Conservation (phyloP, 2,888 invertebrate species). For the Temnothorax unifasciatus region DNA sequence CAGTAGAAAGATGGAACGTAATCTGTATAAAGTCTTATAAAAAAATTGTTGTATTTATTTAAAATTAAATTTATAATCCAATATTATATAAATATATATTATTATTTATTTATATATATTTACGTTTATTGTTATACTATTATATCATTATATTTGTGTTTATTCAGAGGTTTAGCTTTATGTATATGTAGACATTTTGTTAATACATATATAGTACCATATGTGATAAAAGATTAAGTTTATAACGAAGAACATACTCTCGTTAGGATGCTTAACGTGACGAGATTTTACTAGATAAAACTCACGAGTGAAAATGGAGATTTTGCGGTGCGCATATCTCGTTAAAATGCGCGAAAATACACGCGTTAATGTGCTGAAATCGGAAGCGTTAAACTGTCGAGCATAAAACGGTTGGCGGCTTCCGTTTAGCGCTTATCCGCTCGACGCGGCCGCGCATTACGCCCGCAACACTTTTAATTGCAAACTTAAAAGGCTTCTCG, state of each 20-base stretch:
- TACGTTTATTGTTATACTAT: not conserved
- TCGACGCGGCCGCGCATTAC: slow-evolving; percentile 35
- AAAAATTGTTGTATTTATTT: not conserved
- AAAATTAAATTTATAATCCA: not conserved
- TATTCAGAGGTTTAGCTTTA: not conserved
- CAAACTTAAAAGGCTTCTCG: slow-evolving; percentile 57
- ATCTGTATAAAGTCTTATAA: not conserved
- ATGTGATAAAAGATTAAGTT: not conserved
- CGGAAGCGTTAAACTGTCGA: slow-evolving; percentile 50
- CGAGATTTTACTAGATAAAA: slow-evolving; percentile 10
- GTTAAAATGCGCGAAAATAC: slow-evolving; percentile 46
- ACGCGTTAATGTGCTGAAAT: slow-evolving; percentile 46
- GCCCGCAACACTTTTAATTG: slow-evolving; percentile 56
- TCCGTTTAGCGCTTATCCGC: slow-evolving; percentile 52
- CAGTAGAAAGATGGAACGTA: not conserved
- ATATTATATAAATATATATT: not conserved
- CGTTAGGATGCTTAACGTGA: not conserved
- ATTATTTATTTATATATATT: not conserved
- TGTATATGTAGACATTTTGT: not conserved
- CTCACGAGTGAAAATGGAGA: slow-evolving; percentile 8
- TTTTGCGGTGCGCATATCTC: not conserved
- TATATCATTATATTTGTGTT: not conserved
- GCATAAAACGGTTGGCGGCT: slow-evolving; percentile 43
- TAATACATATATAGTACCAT: not conserved
- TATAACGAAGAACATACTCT: not conserved